Evolutionary conservation across 2,888 invertebrate species (phyloP).

Genomic region (Xestia sexstrigata): DNA sequence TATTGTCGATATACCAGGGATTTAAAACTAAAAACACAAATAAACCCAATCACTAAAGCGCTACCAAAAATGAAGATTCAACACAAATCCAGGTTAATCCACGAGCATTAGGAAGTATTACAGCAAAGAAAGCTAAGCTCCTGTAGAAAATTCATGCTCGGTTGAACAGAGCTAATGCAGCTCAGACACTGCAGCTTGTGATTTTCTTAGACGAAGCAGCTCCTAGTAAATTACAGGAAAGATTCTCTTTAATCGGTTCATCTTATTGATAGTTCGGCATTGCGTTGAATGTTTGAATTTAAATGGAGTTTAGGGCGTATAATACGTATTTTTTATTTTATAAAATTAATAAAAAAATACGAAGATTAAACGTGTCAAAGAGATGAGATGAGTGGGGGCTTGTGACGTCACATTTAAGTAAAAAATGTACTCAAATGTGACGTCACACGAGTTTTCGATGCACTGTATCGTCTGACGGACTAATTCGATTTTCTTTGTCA

Average conservation of each 20-base stretch:
- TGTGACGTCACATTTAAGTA: too few species aligned
- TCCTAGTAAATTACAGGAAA: background rate
- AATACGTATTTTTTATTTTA: too few species aligned
- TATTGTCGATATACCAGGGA: background rate
- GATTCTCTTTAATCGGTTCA: background rate
- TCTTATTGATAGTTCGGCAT: background rate
- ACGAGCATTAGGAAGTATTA: constrained; percentile 10
- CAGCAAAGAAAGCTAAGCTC: constrained; percentile 17
- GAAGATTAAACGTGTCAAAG: too few species aligned
- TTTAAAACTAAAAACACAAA: background rate
- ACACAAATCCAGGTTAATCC: background rate
- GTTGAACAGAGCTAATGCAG: constrained; percentile 22
- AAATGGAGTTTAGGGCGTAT: background rate
- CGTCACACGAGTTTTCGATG: too few species aligned
- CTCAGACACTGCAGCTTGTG: constrained; percentile 3
- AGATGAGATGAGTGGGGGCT: too few species aligned
- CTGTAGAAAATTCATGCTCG: constrained; percentile 16
- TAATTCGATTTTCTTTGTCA: too few species aligned
- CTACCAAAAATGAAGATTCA: background rate
- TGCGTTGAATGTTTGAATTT: background rate
- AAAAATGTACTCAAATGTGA: too few species aligned
- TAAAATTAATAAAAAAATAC: too few species aligned
- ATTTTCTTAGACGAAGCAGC: constrained; percentile 23
- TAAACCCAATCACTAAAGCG: background rate
- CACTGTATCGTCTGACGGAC: too few species aligned